Conservation (phyloP, 2,888 invertebrate species). For the Cataglyphis livida region DNA sequence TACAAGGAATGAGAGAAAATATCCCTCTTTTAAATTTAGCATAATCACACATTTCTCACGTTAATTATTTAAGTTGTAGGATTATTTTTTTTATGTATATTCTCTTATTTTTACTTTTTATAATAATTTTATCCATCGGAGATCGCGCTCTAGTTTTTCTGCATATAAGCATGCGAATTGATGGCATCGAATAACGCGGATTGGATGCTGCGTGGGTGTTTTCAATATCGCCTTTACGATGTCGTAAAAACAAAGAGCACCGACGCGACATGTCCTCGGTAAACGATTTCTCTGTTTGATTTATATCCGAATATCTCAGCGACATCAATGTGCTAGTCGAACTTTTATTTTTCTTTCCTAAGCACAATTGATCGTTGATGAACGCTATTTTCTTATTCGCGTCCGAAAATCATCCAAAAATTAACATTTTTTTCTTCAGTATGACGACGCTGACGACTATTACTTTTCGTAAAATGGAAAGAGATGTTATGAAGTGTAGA, state of each 20-base stretch:
- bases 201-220: neutral
- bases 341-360: neutral
- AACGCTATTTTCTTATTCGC: neutral
- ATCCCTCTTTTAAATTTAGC: slow-evolving; percentile 48
- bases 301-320: slow-evolving; percentile 20
- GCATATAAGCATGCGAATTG: neutral
- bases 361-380: neutral
- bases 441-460: neutral
- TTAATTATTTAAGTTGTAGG: neutral
- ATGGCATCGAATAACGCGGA: neutral
- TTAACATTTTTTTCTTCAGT: neutral
- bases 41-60: slow-evolving; percentile 24
- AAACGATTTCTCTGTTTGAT: slow-evolving; percentile 7
- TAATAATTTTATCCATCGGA: neutral
- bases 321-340: neutral
- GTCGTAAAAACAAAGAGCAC: slow-evolving; percentile 21
- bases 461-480: neutral
- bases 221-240: slow-evolving; percentile 23
- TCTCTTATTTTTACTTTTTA: neutral
- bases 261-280: neutral
- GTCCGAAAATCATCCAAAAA: neutral
- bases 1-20: slow-evolving; percentile 41
- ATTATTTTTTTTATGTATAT: neutral
- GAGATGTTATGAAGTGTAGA: neutral
- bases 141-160: neutral